Percentiles rank a stretch among this genome's conserved stretches.
phyloP scores from a whole-genome alignment of 2,113 vertebrate species.

The Microtus richardsoni region DNA sequence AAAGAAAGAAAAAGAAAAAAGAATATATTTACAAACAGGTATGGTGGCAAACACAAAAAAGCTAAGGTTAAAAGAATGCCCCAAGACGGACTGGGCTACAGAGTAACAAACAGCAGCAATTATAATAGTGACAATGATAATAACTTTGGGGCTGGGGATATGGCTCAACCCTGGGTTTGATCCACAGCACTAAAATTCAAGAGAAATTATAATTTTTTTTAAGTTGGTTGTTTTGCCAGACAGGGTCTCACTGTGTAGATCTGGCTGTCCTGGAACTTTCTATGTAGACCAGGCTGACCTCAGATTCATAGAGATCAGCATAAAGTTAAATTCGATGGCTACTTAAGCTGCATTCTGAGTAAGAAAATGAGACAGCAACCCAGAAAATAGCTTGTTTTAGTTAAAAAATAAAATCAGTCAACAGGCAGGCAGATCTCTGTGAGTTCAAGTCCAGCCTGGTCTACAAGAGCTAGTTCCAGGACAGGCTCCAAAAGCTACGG shows the following conservation, averaged over 20 bases:
- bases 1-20: too few species aligned
- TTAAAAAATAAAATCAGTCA: neutral
- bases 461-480: too few species aligned
- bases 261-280: neutral
- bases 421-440: too few species aligned
- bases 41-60: too few species aligned
- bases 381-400: neutral
- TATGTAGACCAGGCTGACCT: neutral
- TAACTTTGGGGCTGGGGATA: neutral
- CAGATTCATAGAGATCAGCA: neutral
- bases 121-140: neutral
- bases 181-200: neutral
- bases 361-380: neutral
- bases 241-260: neutral
- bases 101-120: neutral
- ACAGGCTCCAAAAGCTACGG: too few species aligned
- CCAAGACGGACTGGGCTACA: neutral
- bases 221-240: neutral
- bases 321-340: slow-evolving; percentile 5
- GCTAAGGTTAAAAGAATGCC: neutral
- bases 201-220: slow-evolving; percentile 8
- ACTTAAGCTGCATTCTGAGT: neutral
- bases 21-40: too few species aligned
- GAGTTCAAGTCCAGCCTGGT: too few species aligned
- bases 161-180: neutral